Percentiles rank a stretch among this genome's conserved stretches.
These are phyloP conservation scores for Rhadina sibilatrix DNA, from an alignment of 2,113 vertebrate genomes.

Conservation along the genomic window DNA sequence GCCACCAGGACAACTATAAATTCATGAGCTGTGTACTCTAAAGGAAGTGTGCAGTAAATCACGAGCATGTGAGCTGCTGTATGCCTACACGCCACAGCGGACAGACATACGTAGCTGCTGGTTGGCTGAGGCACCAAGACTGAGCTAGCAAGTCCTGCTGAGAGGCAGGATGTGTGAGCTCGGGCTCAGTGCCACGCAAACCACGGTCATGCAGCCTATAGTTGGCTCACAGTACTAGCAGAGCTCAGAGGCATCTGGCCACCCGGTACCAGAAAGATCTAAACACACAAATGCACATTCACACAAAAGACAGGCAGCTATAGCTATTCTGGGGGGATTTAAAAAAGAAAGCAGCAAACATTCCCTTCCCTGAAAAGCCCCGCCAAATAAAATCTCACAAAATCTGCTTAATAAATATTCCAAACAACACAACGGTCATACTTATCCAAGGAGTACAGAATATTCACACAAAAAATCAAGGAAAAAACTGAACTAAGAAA, in stretches of 20 bases:
- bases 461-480: neutral
- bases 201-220: neutral
- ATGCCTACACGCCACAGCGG: neutral
- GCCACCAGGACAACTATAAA: neutral
- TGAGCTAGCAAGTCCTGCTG: neutral
- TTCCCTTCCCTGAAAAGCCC: neutral
- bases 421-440: neutral
- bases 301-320: neutral
- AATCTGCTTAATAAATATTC: neutral
- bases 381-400: neutral
- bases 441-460: neutral
- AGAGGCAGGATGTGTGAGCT: constrained; percentile 4
- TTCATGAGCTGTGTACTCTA: neutral
- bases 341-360: neutral
- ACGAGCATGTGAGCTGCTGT: neutral
- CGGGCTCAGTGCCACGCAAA: neutral
- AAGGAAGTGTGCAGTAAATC: neutral
- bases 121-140: neutral
- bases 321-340: neutral
- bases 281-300: neutral
- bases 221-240: neutral
- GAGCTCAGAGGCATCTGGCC: neutral
- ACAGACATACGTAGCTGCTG: neutral
- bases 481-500: neutral
- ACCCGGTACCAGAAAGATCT: neutral